phyloP scores from a whole-genome alignment of 2,797 vertebrate species.

The Eremophila alpestris region DNA sequence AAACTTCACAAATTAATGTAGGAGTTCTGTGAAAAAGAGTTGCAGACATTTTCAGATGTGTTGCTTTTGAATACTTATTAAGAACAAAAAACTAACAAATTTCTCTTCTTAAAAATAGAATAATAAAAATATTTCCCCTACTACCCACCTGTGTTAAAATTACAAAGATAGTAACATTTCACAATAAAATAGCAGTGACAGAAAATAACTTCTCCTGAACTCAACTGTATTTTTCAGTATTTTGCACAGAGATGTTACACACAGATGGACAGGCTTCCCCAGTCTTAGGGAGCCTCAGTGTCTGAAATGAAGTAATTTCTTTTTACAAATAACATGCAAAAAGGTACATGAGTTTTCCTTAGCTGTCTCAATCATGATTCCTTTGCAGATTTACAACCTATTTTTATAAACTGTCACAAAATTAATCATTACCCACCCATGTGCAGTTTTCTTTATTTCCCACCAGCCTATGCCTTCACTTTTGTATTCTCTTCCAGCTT shows the following conservation, averaged over 20 bases:
- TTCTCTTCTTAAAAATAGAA: background rate
- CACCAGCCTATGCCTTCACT: background rate
- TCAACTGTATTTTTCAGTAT: background rate
- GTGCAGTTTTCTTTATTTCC: background rate
- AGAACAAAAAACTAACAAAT: background rate
- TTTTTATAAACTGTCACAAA: constrained; percentile 7
- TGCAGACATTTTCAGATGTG: background rate
- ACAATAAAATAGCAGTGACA: background rate
- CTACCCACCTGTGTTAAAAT: background rate
- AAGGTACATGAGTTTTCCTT: background rate
- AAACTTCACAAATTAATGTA: background rate
- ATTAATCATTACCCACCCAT: background rate
- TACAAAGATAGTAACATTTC: background rate
- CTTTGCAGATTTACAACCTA: background rate
- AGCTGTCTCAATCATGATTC: background rate
- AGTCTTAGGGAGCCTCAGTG: background rate
- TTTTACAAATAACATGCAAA: background rate
- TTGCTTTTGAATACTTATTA: background rate
- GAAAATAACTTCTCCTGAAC: background rate
- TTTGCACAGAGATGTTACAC: background rate
- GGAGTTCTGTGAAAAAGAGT: background rate
- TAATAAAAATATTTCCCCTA: background rate
- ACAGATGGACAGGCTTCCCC: background rate
- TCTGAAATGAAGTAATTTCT: background rate
- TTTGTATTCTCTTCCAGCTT: background rate